Base-by-base conservation (phyloP, 92 coral and sea anemone genomes). In the Epizoanthus stellaris region DNA sequence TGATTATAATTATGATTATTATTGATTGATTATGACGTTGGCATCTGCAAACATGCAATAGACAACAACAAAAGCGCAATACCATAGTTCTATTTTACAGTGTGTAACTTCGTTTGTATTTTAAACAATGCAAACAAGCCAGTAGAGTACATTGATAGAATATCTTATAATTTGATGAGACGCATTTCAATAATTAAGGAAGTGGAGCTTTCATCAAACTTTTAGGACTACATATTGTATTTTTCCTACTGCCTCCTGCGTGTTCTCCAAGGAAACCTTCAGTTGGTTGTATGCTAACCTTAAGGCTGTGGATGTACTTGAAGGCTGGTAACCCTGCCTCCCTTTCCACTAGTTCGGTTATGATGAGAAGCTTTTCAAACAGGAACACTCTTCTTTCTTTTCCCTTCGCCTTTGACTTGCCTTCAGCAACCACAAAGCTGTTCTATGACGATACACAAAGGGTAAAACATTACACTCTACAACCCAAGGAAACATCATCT, bases 301-400 rank as follows among this genome's bases (percentile, higher is more conserved):
- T 94, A 54, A 94, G 91, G 71, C 74, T 88, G 43, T 86, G 88
- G 11, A 89, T 82, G 75, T 64, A 90, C 49, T 93, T 89, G 52
- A 82, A 89, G 12, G 87, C 98, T 11, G 95, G 91, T 9, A 88
- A 82, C 8, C 98, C 95, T 17, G 95, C 95, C 70, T 92, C 98
- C 77, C 82, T 77, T 49, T 91, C 93, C 67, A 89, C 73, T 25
- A 92, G 90, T 34, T 94, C 98, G 61, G 92, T 88, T 58, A 94
- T 80, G 17, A 94, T 70, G 36, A 94, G 85, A 1, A 85, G 34
- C 76, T 90, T 89, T 69, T 94, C 98, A 71, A 94, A 94, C 15
- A 94, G 77, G 82, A 94, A 94, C 66, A 94, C 94, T 72, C 92
- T 88, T 67, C 98, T 81, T 53, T 94, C 98, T 90, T 82, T 92